Evolutionary conservation across 2,113 vertebrate species (phyloP), one percentile per base, ranked within the genome.

Genomic region (Ctenodactylus gundi): DNA sequence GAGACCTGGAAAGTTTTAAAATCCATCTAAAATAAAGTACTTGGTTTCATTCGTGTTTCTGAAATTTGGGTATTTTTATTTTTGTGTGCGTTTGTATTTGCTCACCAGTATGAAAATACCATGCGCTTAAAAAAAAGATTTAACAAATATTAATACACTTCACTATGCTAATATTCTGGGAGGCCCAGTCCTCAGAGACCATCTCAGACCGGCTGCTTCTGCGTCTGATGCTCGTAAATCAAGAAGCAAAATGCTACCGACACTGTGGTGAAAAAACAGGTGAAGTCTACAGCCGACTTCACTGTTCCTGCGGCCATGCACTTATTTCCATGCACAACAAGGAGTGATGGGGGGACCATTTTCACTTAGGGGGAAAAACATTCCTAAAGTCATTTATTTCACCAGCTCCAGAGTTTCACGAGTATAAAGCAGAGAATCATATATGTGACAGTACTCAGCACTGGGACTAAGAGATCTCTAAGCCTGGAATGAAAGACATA

Each of bases 351-450:
- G 27, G 39, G 65, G 73, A 88, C 88, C 85, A 80, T 90, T 85
- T 90, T 44, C 85, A 92, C 60, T 92, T 68, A 53, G 12, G 7
- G 25, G n/a, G 18, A 64, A 78, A 89, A 82, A 41, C 8, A 49
- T 81, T 90, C 93, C 80, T 78, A 88, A 90, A 75, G 51, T 73
- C 77, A 88, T 87, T 96, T 95, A 88, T 87, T 96, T 95, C 90
- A 64, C 94, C 90, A 88, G 84, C 81, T 70, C 36, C 58, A 58
- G 96, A 87, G 34, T 95, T 91, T 75, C 87, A 62, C 0, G 5
- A 51, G 23, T 72, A 39, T 84, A 64, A 94, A 91, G 84, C 64
- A 92, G 70, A 94, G 93, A 95, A 91, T 95, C 89, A 64, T 70
- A 51, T 36, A 78, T 21, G 23, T 70, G 67, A 75, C 72, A 89